Evolutionary conservation across 2,888 invertebrate species (phyloP).

Genomic region (Clostera curtula): DNA sequence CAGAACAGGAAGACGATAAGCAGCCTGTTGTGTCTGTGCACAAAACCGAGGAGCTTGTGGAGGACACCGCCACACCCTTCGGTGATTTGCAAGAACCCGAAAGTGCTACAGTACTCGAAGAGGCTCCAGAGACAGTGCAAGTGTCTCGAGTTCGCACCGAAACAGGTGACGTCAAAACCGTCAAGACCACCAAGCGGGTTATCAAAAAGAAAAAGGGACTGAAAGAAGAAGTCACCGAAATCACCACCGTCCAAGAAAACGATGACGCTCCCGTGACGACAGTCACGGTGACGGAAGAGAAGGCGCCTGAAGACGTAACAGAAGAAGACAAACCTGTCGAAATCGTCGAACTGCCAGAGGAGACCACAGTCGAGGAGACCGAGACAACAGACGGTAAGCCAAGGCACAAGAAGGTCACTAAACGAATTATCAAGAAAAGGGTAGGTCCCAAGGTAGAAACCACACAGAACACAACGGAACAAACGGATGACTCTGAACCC

Average conservation of each 20-base stretch:
- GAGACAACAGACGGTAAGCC: slow-evolving; percentile 12
- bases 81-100: slow-evolving; percentile 3
- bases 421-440: slow-evolving; percentile 26
- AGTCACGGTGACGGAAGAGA: slow-evolving; percentile 27
- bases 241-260: slow-evolving; percentile 48
- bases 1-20: slow-evolving; percentile 14
- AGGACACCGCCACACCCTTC: slow-evolving; percentile 17
- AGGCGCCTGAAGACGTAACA: slow-evolving; percentile 22
- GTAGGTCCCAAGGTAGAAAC: slow-evolving; percentile 24
- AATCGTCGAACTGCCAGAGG: slow-evolving; percentile 39
- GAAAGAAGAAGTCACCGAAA: slow-evolving; percentile 55
- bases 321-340: slow-evolving; percentile 25
- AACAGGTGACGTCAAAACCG: slow-evolving; percentile 9
- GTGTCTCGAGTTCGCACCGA: slow-evolving; percentile 9
- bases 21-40: slow-evolving; percentile 21
- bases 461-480: slow-evolving; percentile 10
- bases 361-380: slow-evolving; percentile 16
- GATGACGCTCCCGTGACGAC: slow-evolving; percentile 38
- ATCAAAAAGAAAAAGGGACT: slow-evolving; percentile 53
- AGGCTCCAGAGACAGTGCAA: slow-evolving; percentile 18
- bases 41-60: slow-evolving; percentile 19
- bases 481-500: slow-evolving; percentile 26
- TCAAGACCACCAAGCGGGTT: slow-evolving; percentile 46
- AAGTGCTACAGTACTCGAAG: slow-evolving; percentile 20
- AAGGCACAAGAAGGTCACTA: slow-evolving; percentile 27